Evolutionary conservation across 2,113 vertebrate species (phyloP), one percentile per base, ranked within the genome.

Genomic region (Balaeniceps rex): DNA sequence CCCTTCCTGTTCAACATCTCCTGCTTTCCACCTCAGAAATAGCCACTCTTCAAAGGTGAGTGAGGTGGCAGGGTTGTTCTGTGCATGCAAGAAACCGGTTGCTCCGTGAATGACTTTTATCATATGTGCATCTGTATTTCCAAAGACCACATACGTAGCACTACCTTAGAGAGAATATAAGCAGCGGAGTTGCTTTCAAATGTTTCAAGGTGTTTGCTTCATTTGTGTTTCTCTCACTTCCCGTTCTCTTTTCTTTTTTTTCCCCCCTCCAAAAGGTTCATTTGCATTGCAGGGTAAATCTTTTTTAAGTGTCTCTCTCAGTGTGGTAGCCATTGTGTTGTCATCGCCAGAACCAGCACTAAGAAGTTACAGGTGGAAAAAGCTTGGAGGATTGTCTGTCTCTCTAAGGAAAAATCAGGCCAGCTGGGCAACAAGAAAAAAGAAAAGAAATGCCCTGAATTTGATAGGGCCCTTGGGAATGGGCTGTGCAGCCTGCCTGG

Each of bases 101-200:
- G 44, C 83, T 80, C 31, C 26, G 26, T 0, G 0, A n/a, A 28
- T 25, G 0, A n/a, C 40, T 83, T 28, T 2, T 34, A 5, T 31
- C 8, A 2, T 49, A 6, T 1, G 3, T 63, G 14, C 19, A 19
- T 44, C 54, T 71, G 6, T 54, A 0, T 85, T 78, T 72, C 51
- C 4, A 7, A n/a, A 46, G 47, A n/a, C n/a, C 12, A 38, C 21
- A 2, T 63, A 13, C 23, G 18, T n/a, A 26, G 3, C 0, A 0
- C 80, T 83, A 3, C 29, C 64, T 64, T 33, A 64, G 68, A 71
- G 29, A 74, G 3, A 34, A 40, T 52, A 13, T n/a, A 33, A 61
- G 17, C 51, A 81, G 42, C 23, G 31, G 12, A 64, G 15, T 42
- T 66, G 26, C 71, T 76, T 63, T 88, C 46, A 63, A 6, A 21